Evolutionary conservation across 2,888 invertebrate genomes (phyloP).

Genomic region (Poecilus cupreus): DNA sequence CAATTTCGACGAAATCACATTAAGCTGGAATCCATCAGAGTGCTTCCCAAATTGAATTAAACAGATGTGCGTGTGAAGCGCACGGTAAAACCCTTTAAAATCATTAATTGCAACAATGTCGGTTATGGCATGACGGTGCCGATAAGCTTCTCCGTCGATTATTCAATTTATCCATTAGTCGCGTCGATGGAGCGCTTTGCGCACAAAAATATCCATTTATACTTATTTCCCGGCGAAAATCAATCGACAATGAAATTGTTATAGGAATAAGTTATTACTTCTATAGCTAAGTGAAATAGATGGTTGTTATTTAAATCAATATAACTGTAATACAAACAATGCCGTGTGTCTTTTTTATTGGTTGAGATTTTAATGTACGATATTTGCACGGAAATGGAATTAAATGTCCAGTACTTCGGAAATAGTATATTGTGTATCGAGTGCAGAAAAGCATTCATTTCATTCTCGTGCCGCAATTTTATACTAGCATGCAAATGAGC

Average conservation of each 20-base stretch:
- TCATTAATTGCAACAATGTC: slow-evolving; percentile 51
- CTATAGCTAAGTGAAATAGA: slow-evolving; percentile 2
- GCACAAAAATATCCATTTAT: slow-evolving; percentile 29
- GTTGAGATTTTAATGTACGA: too few relatives aligned
- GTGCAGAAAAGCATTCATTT: too few relatives aligned
- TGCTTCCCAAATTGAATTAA: background rate
- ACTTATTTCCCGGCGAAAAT: slow-evolving; percentile 9
- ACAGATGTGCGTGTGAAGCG: background rate
- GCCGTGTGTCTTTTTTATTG: too few relatives aligned
- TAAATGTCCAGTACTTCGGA: too few relatives aligned
- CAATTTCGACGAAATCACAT: background rate
- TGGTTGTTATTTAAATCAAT: slow-evolving; percentile 15
- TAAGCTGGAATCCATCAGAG: slow-evolving; percentile 4
- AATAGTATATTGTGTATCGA: too few relatives aligned
- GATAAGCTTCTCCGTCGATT: slow-evolving; percentile 37
- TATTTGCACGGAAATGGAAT: too few relatives aligned
- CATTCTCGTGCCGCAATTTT: too few relatives aligned
- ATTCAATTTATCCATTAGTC: slow-evolving; percentile 45
- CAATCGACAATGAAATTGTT: slow-evolving; percentile 25
- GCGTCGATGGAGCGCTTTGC: background rate
- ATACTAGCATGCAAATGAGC: too few relatives aligned
- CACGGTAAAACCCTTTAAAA: slow-evolving; percentile 3
- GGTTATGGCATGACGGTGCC: slow-evolving; percentile 7
- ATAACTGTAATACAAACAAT: background rate
- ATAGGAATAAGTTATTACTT: slow-evolving; percentile 7